phyloP scores from a whole-genome alignment of 2,888 invertebrate genomes.

The Phania funesta region DNA sequence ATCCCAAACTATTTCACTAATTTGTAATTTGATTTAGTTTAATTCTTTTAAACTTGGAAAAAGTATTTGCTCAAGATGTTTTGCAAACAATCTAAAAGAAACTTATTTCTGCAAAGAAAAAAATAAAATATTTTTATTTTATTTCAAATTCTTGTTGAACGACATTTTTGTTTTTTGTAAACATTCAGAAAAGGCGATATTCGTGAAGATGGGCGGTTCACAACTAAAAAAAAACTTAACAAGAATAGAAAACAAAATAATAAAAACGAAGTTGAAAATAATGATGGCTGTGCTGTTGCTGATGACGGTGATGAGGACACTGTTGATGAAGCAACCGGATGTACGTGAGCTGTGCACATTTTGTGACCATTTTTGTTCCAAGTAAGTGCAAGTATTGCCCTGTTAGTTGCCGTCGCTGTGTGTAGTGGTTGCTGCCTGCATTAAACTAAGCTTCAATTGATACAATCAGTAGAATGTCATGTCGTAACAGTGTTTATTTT shows the following conservation, averaged over 20 bases:
- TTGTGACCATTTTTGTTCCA: background rate
- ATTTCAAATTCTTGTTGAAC: background rate
- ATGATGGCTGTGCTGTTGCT: constrained; percentile 13
- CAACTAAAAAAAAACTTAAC: background rate
- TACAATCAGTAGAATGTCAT: constrained; percentile 69
- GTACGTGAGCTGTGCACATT: constrained; percentile 64
- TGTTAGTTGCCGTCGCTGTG: constrained; percentile 34
- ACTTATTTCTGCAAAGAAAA: constrained; percentile 10
- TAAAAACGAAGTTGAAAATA: constrained; percentile 26
- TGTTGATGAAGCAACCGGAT: constrained; percentile 68
- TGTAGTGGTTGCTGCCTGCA: constrained; percentile 51
- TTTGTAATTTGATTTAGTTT: constrained; percentile 62
- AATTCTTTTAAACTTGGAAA: constrained; percentile 53
- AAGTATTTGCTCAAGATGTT: constrained; percentile 50
- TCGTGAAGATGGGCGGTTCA: constrained; percentile 13
- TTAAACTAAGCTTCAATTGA: constrained; percentile 69
- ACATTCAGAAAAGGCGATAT: constrained; percentile 18
- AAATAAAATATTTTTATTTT: constrained; percentile 3
- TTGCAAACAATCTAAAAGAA: constrained; percentile 27
- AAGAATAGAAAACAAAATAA: constrained; percentile 12
- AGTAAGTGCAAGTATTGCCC: background rate
- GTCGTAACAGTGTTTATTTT: constrained; percentile 40
- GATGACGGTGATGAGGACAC: constrained; percentile 28
- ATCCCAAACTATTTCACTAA: constrained; percentile 56
- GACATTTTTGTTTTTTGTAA: constrained; percentile 12